A percentile compares a stretch with the other conserved stretches of the same genome.
These are phyloP conservation scores for Azorinus chamasolen DNA, from an alignment of 2,888 invertebrate species.

Conservation along the genomic window DNA sequence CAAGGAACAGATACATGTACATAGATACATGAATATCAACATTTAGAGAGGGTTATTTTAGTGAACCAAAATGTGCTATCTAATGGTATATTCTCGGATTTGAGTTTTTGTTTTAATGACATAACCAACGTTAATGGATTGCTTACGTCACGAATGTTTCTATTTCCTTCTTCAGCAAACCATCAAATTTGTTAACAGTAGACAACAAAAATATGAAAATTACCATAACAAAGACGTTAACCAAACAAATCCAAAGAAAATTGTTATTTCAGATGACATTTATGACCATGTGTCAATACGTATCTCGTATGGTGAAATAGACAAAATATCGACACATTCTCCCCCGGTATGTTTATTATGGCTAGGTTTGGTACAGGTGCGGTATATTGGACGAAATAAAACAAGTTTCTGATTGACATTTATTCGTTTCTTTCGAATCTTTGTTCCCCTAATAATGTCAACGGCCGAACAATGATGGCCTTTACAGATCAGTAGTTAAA, in stretches of 20 bases:
- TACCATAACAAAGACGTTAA: constrained; percentile 10
- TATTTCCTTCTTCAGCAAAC: background rate
- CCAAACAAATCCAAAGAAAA: constrained; percentile 2
- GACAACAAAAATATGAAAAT: constrained; percentile 8
- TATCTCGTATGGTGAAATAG: constrained; percentile 15
- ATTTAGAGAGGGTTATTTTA: too few species aligned
- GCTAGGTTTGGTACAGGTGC: too few species aligned
- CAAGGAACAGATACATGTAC: too few species aligned
- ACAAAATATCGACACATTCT: constrained; percentile 29
- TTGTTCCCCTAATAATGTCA: constrained; percentile 2
- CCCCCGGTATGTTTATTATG: too few species aligned
- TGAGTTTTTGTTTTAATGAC: too few species aligned
- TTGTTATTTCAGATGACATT: constrained; percentile 20
- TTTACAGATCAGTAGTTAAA: background rate
- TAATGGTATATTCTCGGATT: too few species aligned
- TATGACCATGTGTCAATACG: constrained; percentile 35
- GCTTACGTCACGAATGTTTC: background rate
- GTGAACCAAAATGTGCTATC: too few species aligned
- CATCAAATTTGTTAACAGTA: constrained; percentile 4
- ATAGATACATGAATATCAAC: too few species aligned
- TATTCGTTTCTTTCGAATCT: constrained; percentile 22
- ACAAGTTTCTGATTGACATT: constrained; percentile 42
- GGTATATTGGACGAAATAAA: too few species aligned
- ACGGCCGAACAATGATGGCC: constrained; percentile 3
- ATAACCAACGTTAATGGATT: too few species aligned